Percentiles rank a stretch among this genome's conserved stretches.
Evolutionary conservation across 2,797 vertebrate genomes (phyloP).

Genomic region (Bucorvus abyssinicus): DNA sequence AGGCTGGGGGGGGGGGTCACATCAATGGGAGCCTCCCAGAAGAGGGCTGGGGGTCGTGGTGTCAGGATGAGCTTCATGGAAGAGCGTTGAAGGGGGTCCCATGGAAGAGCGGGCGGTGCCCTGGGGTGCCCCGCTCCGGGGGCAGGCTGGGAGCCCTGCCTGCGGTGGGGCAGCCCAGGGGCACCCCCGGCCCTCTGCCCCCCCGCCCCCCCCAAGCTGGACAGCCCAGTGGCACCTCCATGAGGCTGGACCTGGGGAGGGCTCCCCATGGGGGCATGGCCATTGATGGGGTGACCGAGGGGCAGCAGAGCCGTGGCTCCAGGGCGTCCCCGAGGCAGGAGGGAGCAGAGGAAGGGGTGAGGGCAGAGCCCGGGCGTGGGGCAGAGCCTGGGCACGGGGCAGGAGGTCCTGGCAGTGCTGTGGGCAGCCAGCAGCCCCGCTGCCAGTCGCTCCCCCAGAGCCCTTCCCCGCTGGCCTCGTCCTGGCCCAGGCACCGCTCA

Average conservation of each 20-base stretch:
- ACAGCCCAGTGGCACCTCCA: background rate
- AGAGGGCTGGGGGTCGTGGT: background rate
- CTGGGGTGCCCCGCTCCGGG: background rate
- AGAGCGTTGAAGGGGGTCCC: fast-evolving
- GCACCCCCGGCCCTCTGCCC: background rate
- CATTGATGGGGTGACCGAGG: fast-evolving
- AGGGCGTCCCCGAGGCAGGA: background rate
- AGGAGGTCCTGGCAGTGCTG: background rate
- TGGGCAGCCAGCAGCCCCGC: fast-evolving
- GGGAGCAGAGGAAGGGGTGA: background rate
- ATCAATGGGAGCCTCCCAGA: too few species aligned
- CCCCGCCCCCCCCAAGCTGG: background rate
- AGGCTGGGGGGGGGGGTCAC: background rate
- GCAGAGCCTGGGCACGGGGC: fast-evolving
- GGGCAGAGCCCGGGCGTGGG: background rate
- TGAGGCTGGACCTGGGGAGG: fast-evolving
- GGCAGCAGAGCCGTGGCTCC: fast-evolving
- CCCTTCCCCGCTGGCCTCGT: background rate
- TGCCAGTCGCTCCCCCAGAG: fast-evolving
- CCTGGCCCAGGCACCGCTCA: background rate
- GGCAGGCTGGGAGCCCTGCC: background rate
- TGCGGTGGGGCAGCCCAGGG: too few species aligned
- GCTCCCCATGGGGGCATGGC: fast-evolving
- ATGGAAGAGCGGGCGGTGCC: fast-evolving
- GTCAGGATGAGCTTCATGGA: background rate